phyloP scores from a whole-genome alignment of 2,888 invertebrate species.

The Abrostola triplasia region DNA sequence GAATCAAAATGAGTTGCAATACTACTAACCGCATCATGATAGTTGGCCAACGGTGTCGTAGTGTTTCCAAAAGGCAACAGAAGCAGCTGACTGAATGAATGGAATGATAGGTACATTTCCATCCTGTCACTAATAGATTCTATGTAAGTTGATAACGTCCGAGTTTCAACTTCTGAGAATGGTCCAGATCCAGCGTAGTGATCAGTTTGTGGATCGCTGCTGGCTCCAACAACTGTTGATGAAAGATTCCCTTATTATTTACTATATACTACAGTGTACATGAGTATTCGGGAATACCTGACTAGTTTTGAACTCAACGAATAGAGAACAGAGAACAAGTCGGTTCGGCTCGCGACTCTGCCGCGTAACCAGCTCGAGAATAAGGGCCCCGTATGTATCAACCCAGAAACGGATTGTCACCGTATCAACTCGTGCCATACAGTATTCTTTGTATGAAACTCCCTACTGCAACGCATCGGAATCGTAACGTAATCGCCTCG shows the following conservation, averaged over 20 bases:
- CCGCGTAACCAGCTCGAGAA: no score
- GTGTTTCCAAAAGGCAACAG: constrained; percentile 88
- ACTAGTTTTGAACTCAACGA: neutral
- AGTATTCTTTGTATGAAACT: no score
- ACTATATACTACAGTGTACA: no score
- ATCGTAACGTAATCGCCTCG: no score
- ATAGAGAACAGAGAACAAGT: no score
- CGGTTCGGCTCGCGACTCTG: no score
- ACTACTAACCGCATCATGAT: constrained; percentile 68
- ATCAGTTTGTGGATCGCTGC: constrained; percentile 76
- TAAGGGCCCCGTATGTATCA: no score
- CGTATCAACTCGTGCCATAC: no score
- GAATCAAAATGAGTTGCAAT: neutral
- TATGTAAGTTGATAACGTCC: constrained; percentile 65
- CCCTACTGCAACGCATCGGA: no score
- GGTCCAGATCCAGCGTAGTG: constrained; percentile 85
- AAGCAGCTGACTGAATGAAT: constrained; percentile 92
- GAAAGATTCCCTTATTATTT: neutral
- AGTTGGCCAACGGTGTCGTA: constrained; percentile 66
- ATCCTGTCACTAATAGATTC: constrained; percentile 64
- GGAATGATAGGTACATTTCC: constrained; percentile 87
- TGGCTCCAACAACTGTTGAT: constrained; percentile 74
- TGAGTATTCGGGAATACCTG: no score
- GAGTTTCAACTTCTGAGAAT: constrained; percentile 88
- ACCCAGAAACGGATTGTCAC: no score